Base-by-base conservation (phyloP, 2,113 vertebrate genomes). In the Podocnemis expansa region DNA sequence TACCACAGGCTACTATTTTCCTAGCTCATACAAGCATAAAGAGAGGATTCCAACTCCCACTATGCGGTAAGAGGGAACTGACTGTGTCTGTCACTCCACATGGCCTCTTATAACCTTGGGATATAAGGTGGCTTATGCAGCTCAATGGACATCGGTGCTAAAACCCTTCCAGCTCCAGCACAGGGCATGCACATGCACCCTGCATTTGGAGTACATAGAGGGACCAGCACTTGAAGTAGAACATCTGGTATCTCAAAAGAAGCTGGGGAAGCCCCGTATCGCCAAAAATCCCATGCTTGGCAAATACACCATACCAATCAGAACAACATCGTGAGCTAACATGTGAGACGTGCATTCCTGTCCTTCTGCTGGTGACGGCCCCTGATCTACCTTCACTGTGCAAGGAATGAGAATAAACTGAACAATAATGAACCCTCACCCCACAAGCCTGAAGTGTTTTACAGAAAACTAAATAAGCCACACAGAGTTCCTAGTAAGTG, bases 221-320 rank as follows among this genome's bases (percentile, higher is more conserved):
- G 49, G 49, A 51, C 49, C 49, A 51, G 11, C 49, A 51, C 49
- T 51, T 13, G 49, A 51, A 51, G 49, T 12, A 51, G 49, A 51
- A 51, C 49, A 51, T 51, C 17, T 63, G 56, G 56, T 25, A 31
- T 60, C 56, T 60, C 56, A 27, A 31, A 29, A 12, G 56, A 58
- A 27, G 25, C 55, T 56, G 29, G 29, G 58, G 29, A 63, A 63
- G 60, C 60, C 6, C 31, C 60, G 17, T 63, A 13, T 63, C 60
- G 34, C 34, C 4, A 93, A 24, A 3, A 43, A 1, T 17, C 31
- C 63, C 94, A 2, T 8, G 0, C 14, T 51, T 0, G 10, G 56
- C 63, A 88, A 3, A 54, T 0, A 0, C 70, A 55, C 89, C 45
- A 24, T 25, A 16, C 24, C 24, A 83, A 16, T 1, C 1, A 2